Evolutionary conservation across 2,888 invertebrate species (phyloP).

Genomic region (Byasa hedistus): DNA sequence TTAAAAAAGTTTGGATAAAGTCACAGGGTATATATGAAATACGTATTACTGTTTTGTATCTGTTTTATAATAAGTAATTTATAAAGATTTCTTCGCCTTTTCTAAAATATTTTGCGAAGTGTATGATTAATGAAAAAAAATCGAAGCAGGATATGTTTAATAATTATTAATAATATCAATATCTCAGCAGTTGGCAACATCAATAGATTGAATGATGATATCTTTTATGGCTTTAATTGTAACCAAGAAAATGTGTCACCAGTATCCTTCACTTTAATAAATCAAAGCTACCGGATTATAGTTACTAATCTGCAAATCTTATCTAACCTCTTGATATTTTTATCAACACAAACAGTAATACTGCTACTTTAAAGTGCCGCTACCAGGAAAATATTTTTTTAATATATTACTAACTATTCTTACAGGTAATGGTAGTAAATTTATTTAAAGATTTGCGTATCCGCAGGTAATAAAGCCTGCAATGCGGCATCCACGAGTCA

Average conservation of each 20-base stretch:
- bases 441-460: slow-evolving; percentile 26
- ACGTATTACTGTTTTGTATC: no score
- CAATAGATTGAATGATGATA: no score
- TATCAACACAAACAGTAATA: slow-evolving; percentile 33
- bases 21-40: no score
- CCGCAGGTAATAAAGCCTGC: slow-evolving; percentile 58
- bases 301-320: slow-evolving; percentile 36
- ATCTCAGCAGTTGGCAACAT: no score
- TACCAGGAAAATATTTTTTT: slow-evolving; percentile 38
- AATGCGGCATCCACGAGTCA: slow-evolving; percentile 61
- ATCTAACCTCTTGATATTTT: slow-evolving; percentile 38
- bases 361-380: slow-evolving; percentile 41
- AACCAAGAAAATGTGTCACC: neutral
- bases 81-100: no score
- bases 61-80: no score
- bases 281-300: slow-evolving; percentile 38
- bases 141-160: no score
- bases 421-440: neutral
- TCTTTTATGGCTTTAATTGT: no score
- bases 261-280: slow-evolving; percentile 25
- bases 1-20: no score
- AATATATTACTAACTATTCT: neutral
- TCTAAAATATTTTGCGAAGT: no score
- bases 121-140: no score
- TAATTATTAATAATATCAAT: no score